phyloP scores from a whole-genome alignment of 2,113 vertebrate species.

The Chrysochloris asiatica region DNA sequence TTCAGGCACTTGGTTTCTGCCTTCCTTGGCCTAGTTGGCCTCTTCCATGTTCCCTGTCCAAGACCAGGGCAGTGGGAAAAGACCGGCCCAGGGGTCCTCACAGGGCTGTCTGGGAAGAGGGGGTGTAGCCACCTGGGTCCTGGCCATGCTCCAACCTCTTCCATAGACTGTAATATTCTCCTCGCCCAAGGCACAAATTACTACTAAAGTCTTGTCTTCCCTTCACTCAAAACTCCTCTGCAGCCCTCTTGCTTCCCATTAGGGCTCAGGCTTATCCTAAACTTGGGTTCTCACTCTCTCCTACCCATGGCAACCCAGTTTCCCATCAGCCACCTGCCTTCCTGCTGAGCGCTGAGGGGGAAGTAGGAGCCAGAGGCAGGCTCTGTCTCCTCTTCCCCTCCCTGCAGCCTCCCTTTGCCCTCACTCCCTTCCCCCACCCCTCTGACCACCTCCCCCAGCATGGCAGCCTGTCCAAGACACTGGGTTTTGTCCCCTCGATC shows the following conservation, averaged over 20 bases:
- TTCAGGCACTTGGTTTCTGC: not conserved
- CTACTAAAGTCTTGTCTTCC: not conserved
- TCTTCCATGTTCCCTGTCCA: not conserved
- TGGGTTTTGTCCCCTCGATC: slow-evolving; percentile 73
- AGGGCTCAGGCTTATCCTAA: not conserved
- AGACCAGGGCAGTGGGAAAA: not conserved
- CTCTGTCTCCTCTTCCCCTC: not conserved
- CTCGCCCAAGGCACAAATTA: not conserved
- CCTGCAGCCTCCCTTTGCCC: not conserved
- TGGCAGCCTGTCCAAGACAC: slow-evolving; percentile 65
- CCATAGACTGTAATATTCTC: not conserved
- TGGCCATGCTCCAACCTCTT: not conserved
- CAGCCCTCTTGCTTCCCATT: not conserved
- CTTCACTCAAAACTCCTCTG: not conserved
- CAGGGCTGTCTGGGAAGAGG: not conserved
- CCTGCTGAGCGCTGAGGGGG: not conserved
- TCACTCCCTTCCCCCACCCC: slow-evolving; percentile 55
- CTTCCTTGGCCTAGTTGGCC: not conserved
- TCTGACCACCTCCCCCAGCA: slow-evolving; percentile 54
- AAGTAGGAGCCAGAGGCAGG: slow-evolving; percentile 24
- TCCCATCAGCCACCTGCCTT: slow-evolving; percentile 71
- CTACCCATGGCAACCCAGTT: not conserved
- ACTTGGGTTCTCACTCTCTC: not conserved
- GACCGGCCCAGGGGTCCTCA: accelerated
- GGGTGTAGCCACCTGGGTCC: no score